Percentiles rank a stretch among this genome's conserved stretches.
Evolutionary conservation across 2,888 invertebrate species (phyloP).

Genomic region (Agrochola lota): DNA sequence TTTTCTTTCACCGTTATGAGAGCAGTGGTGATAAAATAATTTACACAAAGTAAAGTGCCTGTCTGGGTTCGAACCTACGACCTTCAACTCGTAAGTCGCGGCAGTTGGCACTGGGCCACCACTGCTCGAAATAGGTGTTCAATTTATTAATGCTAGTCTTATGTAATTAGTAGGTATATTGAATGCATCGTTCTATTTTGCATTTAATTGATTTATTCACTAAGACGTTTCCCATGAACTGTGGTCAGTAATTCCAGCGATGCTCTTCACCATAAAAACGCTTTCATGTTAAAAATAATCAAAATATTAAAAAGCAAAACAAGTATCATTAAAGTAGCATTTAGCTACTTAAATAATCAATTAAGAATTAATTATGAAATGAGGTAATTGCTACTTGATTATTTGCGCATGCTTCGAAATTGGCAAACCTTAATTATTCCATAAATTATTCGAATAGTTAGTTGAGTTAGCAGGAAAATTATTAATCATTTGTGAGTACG

Average conservation of each 20-base stretch:
- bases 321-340: not conserved
- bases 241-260: not conserved
- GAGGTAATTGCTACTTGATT: not conserved
- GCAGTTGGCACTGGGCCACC: no score
- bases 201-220: not conserved
- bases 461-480: not conserved
- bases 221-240: not conserved
- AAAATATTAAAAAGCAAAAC: not conserved
- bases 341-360: not conserved
- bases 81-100: no score
- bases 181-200: not conserved
- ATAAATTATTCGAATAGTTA: constrained; percentile 1
- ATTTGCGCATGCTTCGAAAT: constrained; percentile 8
- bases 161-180: no score
- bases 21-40: no score
- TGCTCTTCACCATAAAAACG: not conserved
- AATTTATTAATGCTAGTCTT: no score
- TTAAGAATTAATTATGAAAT: not conserved
- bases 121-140: no score
- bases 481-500: constrained; percentile 1
- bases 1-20: no score
- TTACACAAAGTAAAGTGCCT: no score
- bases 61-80: no score
- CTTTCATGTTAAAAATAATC: not conserved
- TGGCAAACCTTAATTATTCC: not conserved